Base-by-base conservation (phyloP, 1,140 invertebrate species). In the Octopus bimaculoides region DNA sequence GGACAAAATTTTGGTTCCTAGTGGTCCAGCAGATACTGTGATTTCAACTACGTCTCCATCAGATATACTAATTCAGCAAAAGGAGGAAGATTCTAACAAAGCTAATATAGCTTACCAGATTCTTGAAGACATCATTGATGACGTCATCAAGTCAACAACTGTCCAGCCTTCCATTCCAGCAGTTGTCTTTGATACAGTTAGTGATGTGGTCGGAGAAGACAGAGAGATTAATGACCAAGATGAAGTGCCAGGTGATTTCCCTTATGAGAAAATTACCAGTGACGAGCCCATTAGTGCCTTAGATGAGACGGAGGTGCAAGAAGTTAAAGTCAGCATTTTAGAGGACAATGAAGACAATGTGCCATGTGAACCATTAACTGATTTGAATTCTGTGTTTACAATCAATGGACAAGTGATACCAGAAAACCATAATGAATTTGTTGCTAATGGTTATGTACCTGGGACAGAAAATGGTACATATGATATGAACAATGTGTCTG, bases 161-260 rank as follows among this genome's bases (percentile, higher is more conserved):
- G 78, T 77, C 4, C 75, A 85, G 76, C 87, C 87, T 14, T 90
- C 89, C n/a, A 85, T 89, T n/a, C 84, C 87, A 53, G 83, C 81
- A 53, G 87, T 87, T 75, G 88, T 88, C 2, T 84, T 86, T 74
- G 87, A 88, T 75, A 85, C 86, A 1, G 83, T 87, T 61, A 82
- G 86, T 17, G 85, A 87, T 52, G 82, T 85, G 5, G 82, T 86
- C 10, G 77, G 80, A 54, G 82, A 84, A 52, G 75, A 75, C 17
- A 79, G 81, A 54, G 82, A 83, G 52, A 79, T 80, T 9, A 80
- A 82, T 53, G 83, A 83, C 5, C 80, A 81, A n/a, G 77, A n/a
- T 41, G 79, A 77, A 9, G 77, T 54, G 5, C 26, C 52, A 14
- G 75, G 41, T 26, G 80, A 81, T 6, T 56, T 54, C 54, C 79